Conservation (phyloP, 2,113 vertebrate species). For the Eupsittula cactorum region DNA sequence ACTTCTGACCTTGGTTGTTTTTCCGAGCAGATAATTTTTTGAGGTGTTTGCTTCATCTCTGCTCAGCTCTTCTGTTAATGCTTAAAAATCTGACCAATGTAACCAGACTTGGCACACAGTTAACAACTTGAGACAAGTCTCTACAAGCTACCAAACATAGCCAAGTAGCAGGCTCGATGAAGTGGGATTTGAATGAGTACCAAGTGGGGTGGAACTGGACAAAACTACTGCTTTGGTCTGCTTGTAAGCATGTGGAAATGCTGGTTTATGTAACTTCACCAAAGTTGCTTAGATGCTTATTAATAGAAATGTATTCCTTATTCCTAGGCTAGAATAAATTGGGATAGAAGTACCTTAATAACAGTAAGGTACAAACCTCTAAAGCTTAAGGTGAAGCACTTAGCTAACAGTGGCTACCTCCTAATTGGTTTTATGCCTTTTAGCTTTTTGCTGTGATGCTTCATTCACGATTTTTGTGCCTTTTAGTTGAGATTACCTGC, state of each 20-base stretch:
- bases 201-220: neutral
- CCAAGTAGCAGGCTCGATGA: neutral
- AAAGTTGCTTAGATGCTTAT: neutral
- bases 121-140: neutral
- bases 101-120: neutral
- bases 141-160: neutral
- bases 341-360: neutral
- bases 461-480: neutral
- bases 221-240: neutral
- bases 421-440: neutral
- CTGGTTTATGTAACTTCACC: neutral
- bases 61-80: neutral
- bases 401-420: neutral
- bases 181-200: neutral
- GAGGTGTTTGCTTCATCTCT: neutral
- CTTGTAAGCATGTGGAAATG: neutral
- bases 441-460: neutral
- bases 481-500: neutral
- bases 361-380: neutral
- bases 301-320: neutral
- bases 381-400: neutral
- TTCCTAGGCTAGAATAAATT: neutral
- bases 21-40: neutral
- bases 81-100: neutral
- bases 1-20: neutral